Percentiles rank a stretch among this genome's conserved stretches.
These are phyloP conservation scores for Hippoglossus hippoglossus DNA, from an alignment of 2,797 vertebrate species.

Conservation along the genomic window DNA sequence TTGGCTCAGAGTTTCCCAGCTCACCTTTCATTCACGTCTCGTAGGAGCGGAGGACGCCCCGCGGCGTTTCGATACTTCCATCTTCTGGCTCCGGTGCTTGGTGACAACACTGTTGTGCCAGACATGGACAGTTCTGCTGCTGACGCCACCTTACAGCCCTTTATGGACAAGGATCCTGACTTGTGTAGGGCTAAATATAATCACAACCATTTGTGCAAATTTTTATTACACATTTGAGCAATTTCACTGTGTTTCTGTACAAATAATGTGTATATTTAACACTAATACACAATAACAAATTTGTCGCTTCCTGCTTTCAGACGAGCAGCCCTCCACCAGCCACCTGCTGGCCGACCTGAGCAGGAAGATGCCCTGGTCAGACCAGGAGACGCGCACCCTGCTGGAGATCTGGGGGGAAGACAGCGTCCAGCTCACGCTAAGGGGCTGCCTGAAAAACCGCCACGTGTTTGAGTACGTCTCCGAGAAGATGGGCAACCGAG, in stretches of 20 bases:
- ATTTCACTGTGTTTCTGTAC: background rate
- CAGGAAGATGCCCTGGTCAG: slow-evolving; percentile 83
- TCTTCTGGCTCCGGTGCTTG: slow-evolving; percentile 77
- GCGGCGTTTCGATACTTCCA: slow-evolving; percentile 72
- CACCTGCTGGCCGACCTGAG: slow-evolving; percentile 66
- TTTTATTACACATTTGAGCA: background rate
- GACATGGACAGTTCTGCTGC: slow-evolving; percentile 37
- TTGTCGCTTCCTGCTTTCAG: slow-evolving; percentile 20
- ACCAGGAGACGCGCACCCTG: slow-evolving; percentile 79
- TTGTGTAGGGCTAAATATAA: slow-evolving; percentile 55
- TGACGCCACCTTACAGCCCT: slow-evolving; percentile 29
- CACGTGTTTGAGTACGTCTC: slow-evolving; percentile 83
- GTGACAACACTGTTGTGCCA: slow-evolving; percentile 30
- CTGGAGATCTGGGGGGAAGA: slow-evolving; percentile 82
- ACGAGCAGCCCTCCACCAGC: slow-evolving; percentile 68
- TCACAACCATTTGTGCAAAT: background rate
- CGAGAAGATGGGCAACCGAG: slow-evolving; percentile 70
- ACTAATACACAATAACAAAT: background rate
- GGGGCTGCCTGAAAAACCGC: slow-evolving; percentile 80
- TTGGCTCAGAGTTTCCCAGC: background rate
- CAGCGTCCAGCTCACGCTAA: slow-evolving; percentile 77
- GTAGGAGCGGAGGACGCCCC: slow-evolving; percentile 69
- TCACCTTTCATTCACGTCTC: background rate
- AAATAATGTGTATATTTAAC: background rate
- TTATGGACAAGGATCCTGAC: slow-evolving; percentile 58